phyloP scores from a whole-genome alignment of 2,113 vertebrate species.

The Leptobrachium ailaonicum region DNA sequence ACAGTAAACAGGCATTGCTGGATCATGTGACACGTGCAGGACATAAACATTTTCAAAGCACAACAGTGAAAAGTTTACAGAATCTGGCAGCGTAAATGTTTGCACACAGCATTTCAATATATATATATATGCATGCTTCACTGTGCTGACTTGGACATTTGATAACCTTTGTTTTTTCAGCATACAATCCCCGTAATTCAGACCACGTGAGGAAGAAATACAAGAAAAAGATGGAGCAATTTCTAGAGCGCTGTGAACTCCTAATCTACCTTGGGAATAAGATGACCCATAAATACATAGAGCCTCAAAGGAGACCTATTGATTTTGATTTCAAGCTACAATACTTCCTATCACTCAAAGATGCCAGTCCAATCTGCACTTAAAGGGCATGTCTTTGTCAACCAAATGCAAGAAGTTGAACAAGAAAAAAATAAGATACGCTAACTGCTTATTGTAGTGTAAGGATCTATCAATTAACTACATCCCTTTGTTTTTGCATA shows the following conservation, averaged over 20 bases:
- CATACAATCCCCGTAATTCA: constrained; percentile 77
- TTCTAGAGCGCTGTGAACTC: constrained; percentile 82
- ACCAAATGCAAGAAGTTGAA: no score
- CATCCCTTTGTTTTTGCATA: no score
- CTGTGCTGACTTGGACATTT: neutral
- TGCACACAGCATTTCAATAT: no score
- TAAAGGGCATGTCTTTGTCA: neutral
- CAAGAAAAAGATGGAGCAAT: constrained; percentile 77
- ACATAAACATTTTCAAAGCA: no score
- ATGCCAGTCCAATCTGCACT: constrained; percentile 49
- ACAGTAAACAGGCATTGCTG: neutral
- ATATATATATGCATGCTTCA: no score
- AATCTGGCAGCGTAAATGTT: no score
- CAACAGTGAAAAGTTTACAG: no score
- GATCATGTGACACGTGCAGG: no score
- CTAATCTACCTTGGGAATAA: constrained; percentile 76
- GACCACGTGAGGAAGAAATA: constrained; percentile 71
- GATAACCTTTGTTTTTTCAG: constrained; percentile 59
- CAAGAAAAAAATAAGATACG: no score
- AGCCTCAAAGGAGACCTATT: constrained; percentile 67
- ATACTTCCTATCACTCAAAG: constrained; percentile 74
- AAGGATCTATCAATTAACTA: no score
- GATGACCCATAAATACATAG: constrained; percentile 72
- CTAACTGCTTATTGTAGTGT: no score
- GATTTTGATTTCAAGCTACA: constrained; percentile 78